Evolutionary conservation across 2,888 invertebrate species (phyloP).

Genomic region (Coelopa pilipes): DNA sequence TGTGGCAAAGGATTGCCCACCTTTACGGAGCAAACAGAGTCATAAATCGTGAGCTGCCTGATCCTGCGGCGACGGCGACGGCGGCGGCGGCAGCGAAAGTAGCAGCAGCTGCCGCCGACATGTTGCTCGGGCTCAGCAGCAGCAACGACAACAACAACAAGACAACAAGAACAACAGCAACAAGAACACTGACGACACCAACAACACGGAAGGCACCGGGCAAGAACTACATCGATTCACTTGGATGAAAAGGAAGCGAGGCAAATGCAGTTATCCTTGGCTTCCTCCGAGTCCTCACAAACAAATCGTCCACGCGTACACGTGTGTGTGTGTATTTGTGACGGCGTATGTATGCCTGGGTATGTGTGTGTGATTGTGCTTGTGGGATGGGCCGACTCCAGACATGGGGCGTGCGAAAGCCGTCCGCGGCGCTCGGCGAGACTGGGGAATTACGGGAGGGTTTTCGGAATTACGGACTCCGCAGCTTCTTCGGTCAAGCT

Average conservation of each 20-base stretch:
- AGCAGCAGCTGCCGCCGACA: slow-evolving; percentile 32
- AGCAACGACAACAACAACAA: neutral
- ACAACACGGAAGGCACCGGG: neutral
- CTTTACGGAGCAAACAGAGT: slow-evolving; percentile 36
- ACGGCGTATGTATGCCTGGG: too few relatives aligned
- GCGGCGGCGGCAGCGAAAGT: slow-evolving; percentile 9
- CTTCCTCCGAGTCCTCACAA: slow-evolving; percentile 19
- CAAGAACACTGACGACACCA: slow-evolving; percentile 4
- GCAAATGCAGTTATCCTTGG: slow-evolving; percentile 30
- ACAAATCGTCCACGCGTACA: too few relatives aligned
- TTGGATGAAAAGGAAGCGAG: slow-evolving; percentile 9
- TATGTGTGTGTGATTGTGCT: too few relatives aligned
- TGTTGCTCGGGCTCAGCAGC: neutral
- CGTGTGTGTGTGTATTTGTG: too few relatives aligned
- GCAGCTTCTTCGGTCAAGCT: too few relatives aligned
- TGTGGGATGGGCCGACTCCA: too few relatives aligned
- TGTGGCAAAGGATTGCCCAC: slow-evolving; percentile 25
- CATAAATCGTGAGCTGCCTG: slow-evolving; percentile 32
- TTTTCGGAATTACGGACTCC: too few relatives aligned
- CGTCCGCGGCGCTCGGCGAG: too few relatives aligned
- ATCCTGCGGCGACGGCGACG: too few relatives aligned
- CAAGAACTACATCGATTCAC: neutral
- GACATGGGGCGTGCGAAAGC: too few relatives aligned
- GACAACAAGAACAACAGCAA: neutral
- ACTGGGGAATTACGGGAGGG: too few relatives aligned